Conservation (phyloP, 2,113 vertebrate genomes). For the Maccullochella peelii region DNA sequence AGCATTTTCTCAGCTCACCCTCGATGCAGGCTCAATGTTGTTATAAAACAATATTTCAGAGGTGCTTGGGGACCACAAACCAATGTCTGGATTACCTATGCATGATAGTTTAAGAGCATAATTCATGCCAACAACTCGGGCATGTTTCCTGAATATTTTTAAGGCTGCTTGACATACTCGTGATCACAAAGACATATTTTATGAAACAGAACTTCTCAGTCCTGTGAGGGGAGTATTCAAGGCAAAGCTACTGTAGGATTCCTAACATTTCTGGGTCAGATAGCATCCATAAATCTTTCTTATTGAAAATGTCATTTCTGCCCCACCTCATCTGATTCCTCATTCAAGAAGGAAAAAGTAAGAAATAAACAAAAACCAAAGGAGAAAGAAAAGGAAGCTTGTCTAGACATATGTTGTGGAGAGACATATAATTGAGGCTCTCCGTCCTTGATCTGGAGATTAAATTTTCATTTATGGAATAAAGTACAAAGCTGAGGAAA, state of each 20-base stretch:
- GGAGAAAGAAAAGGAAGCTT: constrained; percentile 23
- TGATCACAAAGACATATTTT: constrained; percentile 55
- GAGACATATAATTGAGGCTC: constrained; percentile 48
- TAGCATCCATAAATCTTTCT: constrained; percentile 69
- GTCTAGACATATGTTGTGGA: constrained; percentile 55
- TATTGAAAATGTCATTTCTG: constrained; percentile 68
- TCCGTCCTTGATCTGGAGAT: constrained; percentile 68
- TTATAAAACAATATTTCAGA: constrained; percentile 23
- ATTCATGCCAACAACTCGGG: constrained; percentile 35
- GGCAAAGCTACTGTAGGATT: constrained; percentile 37
- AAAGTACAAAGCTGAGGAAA: constrained; percentile 67
- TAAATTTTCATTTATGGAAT: constrained; percentile 69
- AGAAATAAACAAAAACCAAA: constrained; percentile 44
- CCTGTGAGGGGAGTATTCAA: constrained; percentile 25
- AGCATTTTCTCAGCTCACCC: constrained; percentile 22
- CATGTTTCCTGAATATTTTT: constrained; percentile 37
- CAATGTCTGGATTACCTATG: constrained; percentile 13
- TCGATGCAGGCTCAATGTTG: not conserved
- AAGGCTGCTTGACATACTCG: constrained; percentile 1
- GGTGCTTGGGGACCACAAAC: not conserved
- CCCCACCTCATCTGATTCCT: constrained; percentile 14
- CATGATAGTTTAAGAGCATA: constrained; percentile 32
- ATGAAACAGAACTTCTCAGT: constrained; percentile 30
- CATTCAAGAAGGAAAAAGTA: constrained; percentile 8
- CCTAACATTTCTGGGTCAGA: constrained; percentile 63